These are phyloP conservation scores for Pegoplata infirma DNA, from an alignment of 2,888 invertebrate species.

Conservation along the genomic window DNA sequence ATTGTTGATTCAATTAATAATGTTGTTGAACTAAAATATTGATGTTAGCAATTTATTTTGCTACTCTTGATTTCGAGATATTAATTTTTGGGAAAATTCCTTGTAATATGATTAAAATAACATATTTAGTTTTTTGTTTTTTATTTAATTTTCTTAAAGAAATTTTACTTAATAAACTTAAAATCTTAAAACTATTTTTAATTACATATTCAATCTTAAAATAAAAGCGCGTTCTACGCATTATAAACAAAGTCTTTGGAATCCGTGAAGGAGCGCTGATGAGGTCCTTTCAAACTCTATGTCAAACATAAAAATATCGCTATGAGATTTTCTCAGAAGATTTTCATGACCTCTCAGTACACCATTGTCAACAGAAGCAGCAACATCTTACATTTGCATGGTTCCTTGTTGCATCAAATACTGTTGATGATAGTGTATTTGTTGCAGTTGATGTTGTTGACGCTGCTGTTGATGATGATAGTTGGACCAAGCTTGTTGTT, in stretches of 20 bases:
- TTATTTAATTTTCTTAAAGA: too few species aligned
- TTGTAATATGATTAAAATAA: too few species aligned
- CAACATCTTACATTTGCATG: conserved; percentile 38
- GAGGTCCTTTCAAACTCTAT: conserved; percentile 15
- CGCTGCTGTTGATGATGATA: conserved; percentile 60
- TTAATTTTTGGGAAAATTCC: too few species aligned
- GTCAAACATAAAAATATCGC: conserved; percentile 32
- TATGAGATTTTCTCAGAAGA: conserved; percentile 11
- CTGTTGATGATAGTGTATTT: conserved; percentile 51
- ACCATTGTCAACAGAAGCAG: background rate
- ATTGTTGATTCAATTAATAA: too few species aligned
- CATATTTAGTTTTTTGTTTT: too few species aligned
- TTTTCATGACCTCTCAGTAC: background rate
- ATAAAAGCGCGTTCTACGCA: conserved; percentile 53
- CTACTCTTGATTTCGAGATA: too few species aligned
- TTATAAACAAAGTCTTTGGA: conserved; percentile 6
- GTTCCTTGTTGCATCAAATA: conserved; percentile 38
- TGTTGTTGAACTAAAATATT: too few species aligned
- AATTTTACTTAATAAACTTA: too few species aligned
- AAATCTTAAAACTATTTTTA: background rate
- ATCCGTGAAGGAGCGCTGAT: background rate
- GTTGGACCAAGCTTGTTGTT: conserved; percentile 54
- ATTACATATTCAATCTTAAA: background rate
- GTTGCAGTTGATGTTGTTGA: conserved; percentile 49
- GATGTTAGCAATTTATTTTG: too few species aligned